phyloP scores from a whole-genome alignment of 2,888 invertebrate genomes.

The Netelia melanura region DNA sequence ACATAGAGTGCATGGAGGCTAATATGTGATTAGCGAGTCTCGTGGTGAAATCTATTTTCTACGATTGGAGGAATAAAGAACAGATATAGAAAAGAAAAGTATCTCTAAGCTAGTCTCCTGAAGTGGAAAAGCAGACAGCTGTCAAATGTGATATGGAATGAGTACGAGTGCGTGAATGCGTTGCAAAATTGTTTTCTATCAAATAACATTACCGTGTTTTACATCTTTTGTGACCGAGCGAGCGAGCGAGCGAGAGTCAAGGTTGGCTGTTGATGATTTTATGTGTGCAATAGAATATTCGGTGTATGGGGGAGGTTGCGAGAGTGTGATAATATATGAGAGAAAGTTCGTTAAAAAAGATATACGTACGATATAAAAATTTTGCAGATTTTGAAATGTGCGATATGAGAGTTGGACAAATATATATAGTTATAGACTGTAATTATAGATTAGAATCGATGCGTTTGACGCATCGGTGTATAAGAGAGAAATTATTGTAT shows the following conservation, averaged over 20 bases:
- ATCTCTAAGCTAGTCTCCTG: constrained; percentile 80
- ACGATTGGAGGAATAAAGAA: constrained; percentile 14
- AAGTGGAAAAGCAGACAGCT: constrained; percentile 78
- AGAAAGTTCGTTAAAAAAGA: constrained; percentile 4
- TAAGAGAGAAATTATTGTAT: constrained; percentile 50
- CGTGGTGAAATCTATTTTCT: background rate
- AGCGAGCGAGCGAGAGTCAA: constrained; percentile 24
- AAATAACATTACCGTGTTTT: constrained; percentile 65
- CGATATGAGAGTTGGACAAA: constrained; percentile 22
- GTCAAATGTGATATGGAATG: constrained; percentile 82
- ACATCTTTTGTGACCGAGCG: constrained; percentile 59
- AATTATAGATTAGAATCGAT: constrained; percentile 2
- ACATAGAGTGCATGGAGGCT: constrained; percentile 9
- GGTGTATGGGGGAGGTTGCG: background rate
- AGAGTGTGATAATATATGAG: constrained; percentile 22
- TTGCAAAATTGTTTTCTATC: constrained; percentile 54
- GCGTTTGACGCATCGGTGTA: constrained; percentile 51
- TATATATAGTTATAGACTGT: constrained; percentile 23
- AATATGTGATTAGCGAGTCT: background rate
- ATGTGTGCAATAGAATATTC: constrained; percentile 58
- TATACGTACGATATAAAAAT: background rate
- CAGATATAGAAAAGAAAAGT: constrained; percentile 62
- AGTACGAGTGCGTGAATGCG: constrained; percentile 59
- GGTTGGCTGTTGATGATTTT: constrained; percentile 44
- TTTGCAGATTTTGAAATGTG: constrained; percentile 13